phyloP scores from a whole-genome alignment of 2,888 invertebrate genomes.

The Pristionchus fissidentatus region DNA sequence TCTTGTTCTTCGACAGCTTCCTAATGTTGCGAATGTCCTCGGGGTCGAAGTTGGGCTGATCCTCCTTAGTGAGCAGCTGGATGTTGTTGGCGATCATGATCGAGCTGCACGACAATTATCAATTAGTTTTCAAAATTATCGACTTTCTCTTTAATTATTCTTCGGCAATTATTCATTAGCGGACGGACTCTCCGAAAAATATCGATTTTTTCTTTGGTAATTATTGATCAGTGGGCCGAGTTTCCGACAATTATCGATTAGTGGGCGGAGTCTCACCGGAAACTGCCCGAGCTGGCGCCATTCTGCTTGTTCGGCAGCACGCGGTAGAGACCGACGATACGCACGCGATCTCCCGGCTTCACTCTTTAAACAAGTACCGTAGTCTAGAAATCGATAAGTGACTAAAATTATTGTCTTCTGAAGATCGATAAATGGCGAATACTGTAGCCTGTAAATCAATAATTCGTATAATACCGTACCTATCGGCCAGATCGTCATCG shows the following conservation, averaged over 20 bases:
- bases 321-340: conserved; percentile 92
- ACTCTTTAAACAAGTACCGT: conserved; percentile 50
- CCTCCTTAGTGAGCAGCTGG: conserved; percentile 90
- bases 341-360: conserved; percentile 97
- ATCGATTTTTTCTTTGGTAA: too few species aligned
- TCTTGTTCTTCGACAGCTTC: conserved; percentile 80
- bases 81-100: conserved; percentile 94
- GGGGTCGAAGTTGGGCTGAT: conserved; percentile 82
- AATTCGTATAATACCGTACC: conserved; percentile 51
- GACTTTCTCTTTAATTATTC: too few species aligned
- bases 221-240: not conserved
- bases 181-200: not conserved
- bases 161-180: not conserved
- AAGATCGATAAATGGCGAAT: not conserved
- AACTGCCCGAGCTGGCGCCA: conserved; percentile 69
- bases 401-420: not conserved
- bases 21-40: conserved; percentile 93
- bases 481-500: conserved; percentile 95
- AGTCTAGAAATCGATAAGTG: not conserved
- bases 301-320: conserved; percentile 94
- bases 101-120: conserved; percentile 82
- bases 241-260: not conserved
- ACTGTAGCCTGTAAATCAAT: not conserved
- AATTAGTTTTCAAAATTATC: too few species aligned
- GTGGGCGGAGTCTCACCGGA: conserved; percentile 58